Percentiles rank a stretch among this genome's conserved stretches.
Evolutionary conservation across 2,888 invertebrate genomes (phyloP).

Genomic region (Cephus rjabovi): DNA sequence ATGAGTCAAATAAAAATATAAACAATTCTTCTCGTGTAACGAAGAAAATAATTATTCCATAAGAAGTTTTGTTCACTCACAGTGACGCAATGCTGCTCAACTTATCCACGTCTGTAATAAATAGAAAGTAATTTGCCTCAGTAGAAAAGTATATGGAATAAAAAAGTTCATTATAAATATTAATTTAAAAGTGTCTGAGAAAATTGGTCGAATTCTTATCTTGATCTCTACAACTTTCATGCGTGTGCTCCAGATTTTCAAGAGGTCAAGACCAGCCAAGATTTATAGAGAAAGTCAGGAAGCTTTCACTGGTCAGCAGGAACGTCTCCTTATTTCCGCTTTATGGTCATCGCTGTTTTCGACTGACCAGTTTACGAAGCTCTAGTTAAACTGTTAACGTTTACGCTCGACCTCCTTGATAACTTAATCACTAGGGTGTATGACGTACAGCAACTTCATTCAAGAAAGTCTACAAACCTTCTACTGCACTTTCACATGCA

Average conservation of each 20-base stretch:
- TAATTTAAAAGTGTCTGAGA: slow-evolving; percentile 4
- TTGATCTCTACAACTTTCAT: slow-evolving; percentile 39
- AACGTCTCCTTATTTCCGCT: background rate
- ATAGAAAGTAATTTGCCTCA: background rate
- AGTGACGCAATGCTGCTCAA: slow-evolving; percentile 51
- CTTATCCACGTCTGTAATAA: slow-evolving; percentile 40
- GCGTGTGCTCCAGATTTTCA: slow-evolving; percentile 36
- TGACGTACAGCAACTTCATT: background rate
- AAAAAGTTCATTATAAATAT: slow-evolving; percentile 9
- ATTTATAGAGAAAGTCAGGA: slow-evolving; percentile 41
- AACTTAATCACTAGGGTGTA: background rate
- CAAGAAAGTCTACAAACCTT: slow-evolving; percentile 26
- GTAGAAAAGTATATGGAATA: slow-evolving; percentile 11
- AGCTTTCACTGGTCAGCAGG: slow-evolving; percentile 41
- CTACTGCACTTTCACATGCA: slow-evolving; percentile 31
- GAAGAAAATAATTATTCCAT: background rate
- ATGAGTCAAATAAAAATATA: background rate
- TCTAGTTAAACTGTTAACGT: background rate
- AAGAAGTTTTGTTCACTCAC: slow-evolving; percentile 41
- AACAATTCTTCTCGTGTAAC: background rate
- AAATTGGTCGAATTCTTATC: slow-evolving; percentile 19
- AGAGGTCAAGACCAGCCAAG: slow-evolving; percentile 25
- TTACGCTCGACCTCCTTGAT: background rate
- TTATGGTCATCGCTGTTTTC: background rate
- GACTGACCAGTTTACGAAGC: background rate